phyloP scores from a whole-genome alignment of 2,888 invertebrate genomes.

The Leucozona laternaria region DNA sequence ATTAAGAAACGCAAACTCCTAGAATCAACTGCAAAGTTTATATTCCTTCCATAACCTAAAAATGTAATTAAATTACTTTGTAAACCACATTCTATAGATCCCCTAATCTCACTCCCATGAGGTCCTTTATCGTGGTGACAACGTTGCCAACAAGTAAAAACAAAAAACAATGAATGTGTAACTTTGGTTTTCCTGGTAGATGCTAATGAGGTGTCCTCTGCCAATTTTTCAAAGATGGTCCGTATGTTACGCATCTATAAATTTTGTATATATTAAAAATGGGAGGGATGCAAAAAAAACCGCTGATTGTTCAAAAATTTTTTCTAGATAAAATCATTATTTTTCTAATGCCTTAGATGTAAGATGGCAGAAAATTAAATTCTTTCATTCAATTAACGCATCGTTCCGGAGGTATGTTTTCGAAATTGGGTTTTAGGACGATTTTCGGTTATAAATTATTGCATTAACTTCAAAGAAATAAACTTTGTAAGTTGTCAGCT shows the following conservation, averaged over 20 bases:
- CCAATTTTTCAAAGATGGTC: conserved; percentile 1
- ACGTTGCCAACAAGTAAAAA: background rate
- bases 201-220: background rate
- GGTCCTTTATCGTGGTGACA: background rate
- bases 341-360: background rate
- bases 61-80: conserved; percentile 2
- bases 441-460: background rate
- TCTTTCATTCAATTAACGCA: conserved; percentile 13
- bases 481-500: background rate
- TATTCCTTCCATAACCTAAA: background rate
- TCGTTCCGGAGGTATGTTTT: background rate
- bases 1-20: no score
- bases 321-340: background rate
- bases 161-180: background rate
- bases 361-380: conserved; percentile 7
- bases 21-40: no score
- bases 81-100: background rate
- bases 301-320: conserved; percentile 8
- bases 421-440: background rate
- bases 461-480: background rate
- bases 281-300: background rate
- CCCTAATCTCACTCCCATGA: background rate
- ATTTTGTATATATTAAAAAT: background rate
- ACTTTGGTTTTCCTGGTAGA: background rate
- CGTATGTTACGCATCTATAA: conserved; percentile 7